Conservation (phyloP, 2,113 vertebrate genomes). For the Ploceus nigricollis region DNA sequence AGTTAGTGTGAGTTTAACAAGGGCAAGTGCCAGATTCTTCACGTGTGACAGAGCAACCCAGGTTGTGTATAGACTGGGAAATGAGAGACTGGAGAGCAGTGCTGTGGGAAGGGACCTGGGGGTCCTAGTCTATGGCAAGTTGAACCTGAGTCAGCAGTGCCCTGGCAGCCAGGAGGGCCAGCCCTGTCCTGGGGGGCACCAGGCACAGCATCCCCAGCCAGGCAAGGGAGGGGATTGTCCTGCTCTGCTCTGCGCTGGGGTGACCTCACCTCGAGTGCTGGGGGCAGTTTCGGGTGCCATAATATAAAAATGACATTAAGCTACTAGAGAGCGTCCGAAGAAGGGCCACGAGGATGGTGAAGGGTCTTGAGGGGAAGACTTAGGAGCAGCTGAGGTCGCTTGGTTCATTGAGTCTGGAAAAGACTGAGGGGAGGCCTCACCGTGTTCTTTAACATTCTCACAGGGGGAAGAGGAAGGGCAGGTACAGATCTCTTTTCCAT, state of each 20-base stretch:
- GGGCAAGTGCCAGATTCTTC: not conserved
- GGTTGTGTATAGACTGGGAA: not conserved
- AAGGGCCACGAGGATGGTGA: accelerated
- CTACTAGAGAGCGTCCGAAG: accelerated
- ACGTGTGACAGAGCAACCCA: not conserved
- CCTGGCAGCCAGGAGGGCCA: not conserved
- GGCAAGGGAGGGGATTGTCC: not conserved
- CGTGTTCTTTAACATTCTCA: not conserved
- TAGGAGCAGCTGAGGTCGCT: not conserved
- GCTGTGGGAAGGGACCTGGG: accelerated
- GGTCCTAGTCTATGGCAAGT: accelerated
- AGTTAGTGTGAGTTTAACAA: not conserved
- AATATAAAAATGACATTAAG: too few relatives aligned
- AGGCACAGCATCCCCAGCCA: accelerated
- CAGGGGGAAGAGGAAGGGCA: not conserved
- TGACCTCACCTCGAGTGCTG: accelerated
- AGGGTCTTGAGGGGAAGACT: accelerated
- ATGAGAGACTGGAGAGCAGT: not conserved
- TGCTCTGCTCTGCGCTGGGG: accelerated
- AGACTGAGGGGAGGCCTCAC: not conserved
- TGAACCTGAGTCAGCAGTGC: accelerated
- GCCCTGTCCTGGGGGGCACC: accelerated
- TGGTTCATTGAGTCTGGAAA: not conserved
- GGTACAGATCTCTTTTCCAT: not conserved
- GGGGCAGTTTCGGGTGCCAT: accelerated